phyloP scores from a whole-genome alignment of 1,140 invertebrate genomes.

The Hestina assimilis region DNA sequence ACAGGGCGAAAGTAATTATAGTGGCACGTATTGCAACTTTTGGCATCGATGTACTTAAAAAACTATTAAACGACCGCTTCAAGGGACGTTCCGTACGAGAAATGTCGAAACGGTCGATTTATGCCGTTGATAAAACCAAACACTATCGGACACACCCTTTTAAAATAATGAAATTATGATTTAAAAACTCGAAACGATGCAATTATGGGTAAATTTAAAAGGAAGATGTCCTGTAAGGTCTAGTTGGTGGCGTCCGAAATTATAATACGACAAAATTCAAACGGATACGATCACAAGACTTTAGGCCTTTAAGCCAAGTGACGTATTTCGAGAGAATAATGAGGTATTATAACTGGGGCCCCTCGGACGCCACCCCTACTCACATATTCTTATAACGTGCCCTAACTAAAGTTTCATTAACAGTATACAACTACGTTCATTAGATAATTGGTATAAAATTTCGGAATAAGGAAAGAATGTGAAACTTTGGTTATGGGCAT shows the following conservation, averaged over 20 bases:
- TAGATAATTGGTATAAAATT: not conserved
- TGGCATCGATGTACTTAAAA: conserved; percentile 50
- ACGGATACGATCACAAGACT: conserved; percentile 59
- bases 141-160: conserved; percentile 66
- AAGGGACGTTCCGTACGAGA: conserved; percentile 13
- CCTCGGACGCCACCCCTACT: conserved; percentile 59
- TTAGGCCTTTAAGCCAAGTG: conserved; percentile 73
- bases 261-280: conserved; percentile 61
- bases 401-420: conserved; percentile 39
- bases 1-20: conserved; percentile 55
- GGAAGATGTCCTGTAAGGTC: conserved; percentile 56
- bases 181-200: not conserved
- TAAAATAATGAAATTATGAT: conserved; percentile 46
- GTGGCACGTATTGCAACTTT: conserved; percentile 45
- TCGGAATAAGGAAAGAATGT: conserved; percentile 4
- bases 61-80: conserved; percentile 48
- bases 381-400: conserved; percentile 42
- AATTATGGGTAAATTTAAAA: conserved; percentile 13
- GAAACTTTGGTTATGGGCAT: conserved; percentile 45
- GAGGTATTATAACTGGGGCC: conserved; percentile 60
- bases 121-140: conserved; percentile 49
- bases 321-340: conserved; percentile 58
- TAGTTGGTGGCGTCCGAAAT: conserved; percentile 55
- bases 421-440: not conserved
- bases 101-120: conserved; percentile 36